Percentiles rank a stretch among this genome's conserved stretches.
Evolutionary conservation across 2,113 vertebrate species (phyloP).

Genomic region (Poeciliopsis turrubarensis): DNA sequence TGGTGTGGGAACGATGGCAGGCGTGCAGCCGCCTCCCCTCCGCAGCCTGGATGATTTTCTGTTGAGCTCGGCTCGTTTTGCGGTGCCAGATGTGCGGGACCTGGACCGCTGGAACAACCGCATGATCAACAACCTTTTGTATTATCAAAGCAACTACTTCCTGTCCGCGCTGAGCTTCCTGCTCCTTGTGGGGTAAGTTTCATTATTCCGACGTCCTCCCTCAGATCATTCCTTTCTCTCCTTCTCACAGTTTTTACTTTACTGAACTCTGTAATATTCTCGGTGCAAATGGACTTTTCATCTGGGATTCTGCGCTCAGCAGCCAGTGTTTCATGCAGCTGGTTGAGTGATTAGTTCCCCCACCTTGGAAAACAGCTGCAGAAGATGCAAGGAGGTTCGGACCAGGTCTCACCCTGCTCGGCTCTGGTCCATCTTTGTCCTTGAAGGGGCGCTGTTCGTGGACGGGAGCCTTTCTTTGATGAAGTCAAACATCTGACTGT

Average conservation of each 20-base stretch:
- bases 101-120: conserved; percentile 72
- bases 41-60: conserved; percentile 69
- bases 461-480: not conserved
- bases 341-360: too few species aligned
- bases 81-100: conserved; percentile 59
- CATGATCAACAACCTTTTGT: conserved; percentile 72
- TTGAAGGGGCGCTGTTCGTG: not conserved
- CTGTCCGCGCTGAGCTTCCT: conserved; percentile 39
- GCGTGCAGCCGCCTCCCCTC: conserved; percentile 68
- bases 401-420: too few species aligned
- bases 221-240: not conserved
- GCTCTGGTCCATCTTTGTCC: not conserved
- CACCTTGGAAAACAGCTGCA: not conserved
- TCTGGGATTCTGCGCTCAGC: too few species aligned
- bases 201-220: not conserved
- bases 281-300: too few species aligned
- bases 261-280: too few species aligned
- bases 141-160: conserved; percentile 74
- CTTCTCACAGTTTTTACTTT: too few species aligned
- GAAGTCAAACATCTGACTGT: too few species aligned
- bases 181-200: conserved; percentile 59
- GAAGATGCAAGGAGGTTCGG: not conserved
- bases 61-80: conserved; percentile 58
- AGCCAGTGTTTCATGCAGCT: too few species aligned
- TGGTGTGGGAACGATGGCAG: conserved; percentile 53